Percentiles rank a stretch among this genome's conserved stretches.
Conservation (phyloP, 30 jellyfish, hydroid and myxozoan genomes). For the Pseudorhiza aurosa region DNA sequence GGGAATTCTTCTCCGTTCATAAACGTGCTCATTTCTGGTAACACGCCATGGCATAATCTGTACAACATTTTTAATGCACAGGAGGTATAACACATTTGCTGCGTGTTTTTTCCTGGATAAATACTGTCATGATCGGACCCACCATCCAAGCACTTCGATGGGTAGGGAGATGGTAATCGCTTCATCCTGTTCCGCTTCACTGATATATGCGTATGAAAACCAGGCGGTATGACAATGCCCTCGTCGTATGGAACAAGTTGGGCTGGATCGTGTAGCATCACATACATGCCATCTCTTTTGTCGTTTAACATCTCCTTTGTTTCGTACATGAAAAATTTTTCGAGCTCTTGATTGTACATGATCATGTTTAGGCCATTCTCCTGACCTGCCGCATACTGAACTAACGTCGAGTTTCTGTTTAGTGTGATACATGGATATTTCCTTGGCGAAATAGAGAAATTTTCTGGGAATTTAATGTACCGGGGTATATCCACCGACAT, state of each 20-base stretch:
- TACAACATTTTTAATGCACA: not conserved
- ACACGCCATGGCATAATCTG: not conserved
- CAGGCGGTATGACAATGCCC: constrained; percentile 8
- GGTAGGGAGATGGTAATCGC: constrained; percentile 11
- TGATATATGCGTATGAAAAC: constrained; percentile 5
- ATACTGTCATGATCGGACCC: not conserved
- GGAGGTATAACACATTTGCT: not conserved
- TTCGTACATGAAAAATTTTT: not conserved
- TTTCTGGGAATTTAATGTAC: constrained; percentile 15
- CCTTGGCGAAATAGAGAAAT: constrained; percentile 11
- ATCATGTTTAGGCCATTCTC: constrained; percentile 31
- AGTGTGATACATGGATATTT: constrained; percentile 24
- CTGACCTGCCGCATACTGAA: constrained; percentile 5
- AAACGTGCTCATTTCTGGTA: not conserved
- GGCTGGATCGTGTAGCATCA: not conserved
- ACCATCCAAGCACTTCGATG: not conserved
- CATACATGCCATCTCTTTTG: not conserved
- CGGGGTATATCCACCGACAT: not conserved
- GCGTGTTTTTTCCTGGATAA: constrained; percentile 20
- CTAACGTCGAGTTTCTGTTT: constrained; percentile 25
- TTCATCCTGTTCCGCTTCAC: not conserved
- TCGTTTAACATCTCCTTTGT: not conserved
- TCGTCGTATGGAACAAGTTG: not conserved
- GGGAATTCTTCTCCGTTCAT: not conserved
- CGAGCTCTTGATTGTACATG: not conserved